Base-by-base conservation (phyloP, 2,797 vertebrate genomes). In the Pelochelys cantorii region DNA sequence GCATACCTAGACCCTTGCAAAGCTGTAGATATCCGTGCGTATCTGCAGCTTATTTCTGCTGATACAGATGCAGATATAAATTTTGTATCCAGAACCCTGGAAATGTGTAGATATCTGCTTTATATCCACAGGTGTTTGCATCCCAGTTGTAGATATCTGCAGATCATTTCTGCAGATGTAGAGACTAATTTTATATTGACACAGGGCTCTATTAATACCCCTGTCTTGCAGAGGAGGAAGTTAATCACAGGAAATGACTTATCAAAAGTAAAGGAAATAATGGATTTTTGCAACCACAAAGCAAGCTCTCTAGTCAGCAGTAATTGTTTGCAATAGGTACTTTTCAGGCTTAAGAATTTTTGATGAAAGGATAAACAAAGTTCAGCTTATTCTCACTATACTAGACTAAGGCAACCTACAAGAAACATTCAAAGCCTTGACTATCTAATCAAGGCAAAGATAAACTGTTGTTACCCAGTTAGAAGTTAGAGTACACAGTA, bases 221-320 rank as follows among this genome's bases (percentile, higher is more conserved):
- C 81, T 60, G 55, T 71, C 90, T 68, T 90, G 27, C 86, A 62
- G 65, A 18, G 81, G 89, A 84, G 75, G 7, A 74, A 78, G 82
- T 71, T 82, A 86, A 65, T 89, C 89, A 80, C 80, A 89, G 75
- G 1, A 92, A 18, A 83, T 60, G 77, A 89, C 56, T 54, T 91
- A 27, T 91, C 87, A 60, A 87, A 74, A 86, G 77, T 7, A 48
- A 88, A 86, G 81, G 27, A 79, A 86, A 27, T 17, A 56, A n/a
- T 9, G 71, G 77, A 57, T 80, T 77, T 84, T 84, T 82, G 59
- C 48, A 92, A 82, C n/a, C 92, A 74, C 81, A 89, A 48, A 83
- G 84, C 77, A 52, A 4, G 22, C 55, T 25, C 15, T 79, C 34
- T 17, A 53, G 52, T 82, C 85, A 84, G 81, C 27, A 80, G 57